Conservation (phyloP, 2,797 vertebrate genomes). For the Merluccius polli region DNA sequence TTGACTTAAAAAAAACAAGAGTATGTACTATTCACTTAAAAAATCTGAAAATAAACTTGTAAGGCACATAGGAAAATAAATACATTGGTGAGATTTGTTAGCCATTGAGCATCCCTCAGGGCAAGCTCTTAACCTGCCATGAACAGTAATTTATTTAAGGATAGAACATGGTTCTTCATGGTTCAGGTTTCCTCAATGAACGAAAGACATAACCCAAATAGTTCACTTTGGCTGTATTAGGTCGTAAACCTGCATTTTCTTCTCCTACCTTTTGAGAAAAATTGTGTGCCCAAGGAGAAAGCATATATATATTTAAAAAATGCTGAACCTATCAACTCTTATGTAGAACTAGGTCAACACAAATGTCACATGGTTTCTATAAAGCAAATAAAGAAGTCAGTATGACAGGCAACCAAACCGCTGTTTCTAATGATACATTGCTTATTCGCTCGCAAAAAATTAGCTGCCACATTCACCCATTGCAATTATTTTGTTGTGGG, state of each 20-base stretch:
- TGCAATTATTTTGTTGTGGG: neutral
- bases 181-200: no score
- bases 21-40: no score
- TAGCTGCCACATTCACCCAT: neutral
- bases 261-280: neutral
- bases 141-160: no score
- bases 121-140: no score
- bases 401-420: neutral
- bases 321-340: slow-evolving; percentile 7
- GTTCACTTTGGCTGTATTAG: neutral
- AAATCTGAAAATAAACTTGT: no score
- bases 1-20: no score
- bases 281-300: neutral
- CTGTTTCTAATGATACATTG: neutral
- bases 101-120: no score
- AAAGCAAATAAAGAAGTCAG: slow-evolving; percentile 33
- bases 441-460: neutral
- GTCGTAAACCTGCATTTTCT: neutral
- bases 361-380: slow-evolving; percentile 44
- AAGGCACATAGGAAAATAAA: no score
- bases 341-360: slow-evolving; percentile 55
- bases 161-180: no score
- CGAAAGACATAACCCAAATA: no score
- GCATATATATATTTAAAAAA: neutral
- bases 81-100: no score